phyloP scores from a whole-genome alignment of 2,888 invertebrate genomes.

The Xestoiulus laeticollis region DNA sequence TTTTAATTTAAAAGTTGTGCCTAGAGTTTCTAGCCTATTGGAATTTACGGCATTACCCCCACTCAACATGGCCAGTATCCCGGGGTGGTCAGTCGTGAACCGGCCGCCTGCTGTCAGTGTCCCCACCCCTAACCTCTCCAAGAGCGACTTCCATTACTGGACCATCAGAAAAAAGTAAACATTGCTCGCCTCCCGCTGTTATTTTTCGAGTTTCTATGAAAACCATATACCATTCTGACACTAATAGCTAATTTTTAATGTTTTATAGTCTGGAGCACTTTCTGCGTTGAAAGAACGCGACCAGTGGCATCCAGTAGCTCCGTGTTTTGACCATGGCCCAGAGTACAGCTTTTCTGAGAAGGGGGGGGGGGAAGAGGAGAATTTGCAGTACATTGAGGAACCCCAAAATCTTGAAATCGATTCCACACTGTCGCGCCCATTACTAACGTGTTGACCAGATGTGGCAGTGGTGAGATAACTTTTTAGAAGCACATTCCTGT shows the following conservation, averaged over 20 bases:
- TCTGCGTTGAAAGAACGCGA: conserved; percentile 29
- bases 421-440: conserved; percentile 15
- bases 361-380: neutral
- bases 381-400: neutral
- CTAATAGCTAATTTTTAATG: conserved; percentile 22
- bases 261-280: conserved; percentile 37
- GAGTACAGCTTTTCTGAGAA: neutral
- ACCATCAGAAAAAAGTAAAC: conserved; percentile 28
- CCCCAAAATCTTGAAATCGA: neutral
- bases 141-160: conserved; percentile 25
- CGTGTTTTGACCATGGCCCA: neutral
- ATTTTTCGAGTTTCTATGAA: conserved; percentile 25
- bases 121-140: conserved; percentile 34
- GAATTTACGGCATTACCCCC: neutral
- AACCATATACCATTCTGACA: conserved; percentile 34
- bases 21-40: neutral
- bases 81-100: neutral
- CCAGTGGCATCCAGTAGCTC: conserved; percentile 33
- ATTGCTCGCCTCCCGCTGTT: neutral
- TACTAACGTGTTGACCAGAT: neutral
- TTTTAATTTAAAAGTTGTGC: neutral
- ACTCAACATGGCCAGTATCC: neutral
- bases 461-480: neutral
- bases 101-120: neutral
- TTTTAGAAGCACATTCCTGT: neutral